Percentiles rank a stretch among this genome's conserved stretches.
Evolutionary conservation across 2,797 vertebrate species (phyloP).

Genomic region (Nyctibius grandis): DNA sequence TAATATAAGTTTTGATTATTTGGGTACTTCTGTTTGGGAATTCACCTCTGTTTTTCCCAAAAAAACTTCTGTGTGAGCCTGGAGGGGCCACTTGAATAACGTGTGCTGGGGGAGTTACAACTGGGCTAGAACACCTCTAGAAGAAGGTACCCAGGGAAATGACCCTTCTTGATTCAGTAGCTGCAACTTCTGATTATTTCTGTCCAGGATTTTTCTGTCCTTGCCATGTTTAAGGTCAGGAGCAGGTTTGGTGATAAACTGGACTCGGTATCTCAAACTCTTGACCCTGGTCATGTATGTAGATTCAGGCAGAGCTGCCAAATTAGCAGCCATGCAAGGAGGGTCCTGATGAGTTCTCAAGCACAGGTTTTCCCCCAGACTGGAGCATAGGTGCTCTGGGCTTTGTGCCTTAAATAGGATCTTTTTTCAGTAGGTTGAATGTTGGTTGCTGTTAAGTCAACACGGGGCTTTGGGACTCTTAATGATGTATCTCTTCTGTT

Average conservation of each 20-base stretch:
- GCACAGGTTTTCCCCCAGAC: background rate
- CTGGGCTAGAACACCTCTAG: fast-evolving
- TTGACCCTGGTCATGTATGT: fast-evolving
- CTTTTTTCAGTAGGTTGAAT: background rate
- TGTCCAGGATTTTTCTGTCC: background rate
- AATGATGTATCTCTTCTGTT: background rate
- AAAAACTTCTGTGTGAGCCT: background rate
- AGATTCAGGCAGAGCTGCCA: background rate
- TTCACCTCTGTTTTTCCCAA: background rate
- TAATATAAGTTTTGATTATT: background rate
- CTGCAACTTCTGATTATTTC: background rate
- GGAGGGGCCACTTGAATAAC: background rate
- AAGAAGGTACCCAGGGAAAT: background rate
- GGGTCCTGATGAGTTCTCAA: background rate
- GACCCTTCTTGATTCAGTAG: background rate
- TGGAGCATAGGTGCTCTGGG: background rate
- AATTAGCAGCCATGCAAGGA: fast-evolving
- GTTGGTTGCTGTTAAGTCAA: background rate
- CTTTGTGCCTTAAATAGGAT: background rate
- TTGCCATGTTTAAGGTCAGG: background rate
- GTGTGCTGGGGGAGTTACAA: background rate
- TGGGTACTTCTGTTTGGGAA: background rate
- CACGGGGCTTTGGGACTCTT: background rate
- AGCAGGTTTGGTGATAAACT: background rate
- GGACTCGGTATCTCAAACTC: background rate